Evolutionary conservation across 2,797 vertebrate genomes (phyloP).

Genomic region (Phalanger gymnotis): DNA sequence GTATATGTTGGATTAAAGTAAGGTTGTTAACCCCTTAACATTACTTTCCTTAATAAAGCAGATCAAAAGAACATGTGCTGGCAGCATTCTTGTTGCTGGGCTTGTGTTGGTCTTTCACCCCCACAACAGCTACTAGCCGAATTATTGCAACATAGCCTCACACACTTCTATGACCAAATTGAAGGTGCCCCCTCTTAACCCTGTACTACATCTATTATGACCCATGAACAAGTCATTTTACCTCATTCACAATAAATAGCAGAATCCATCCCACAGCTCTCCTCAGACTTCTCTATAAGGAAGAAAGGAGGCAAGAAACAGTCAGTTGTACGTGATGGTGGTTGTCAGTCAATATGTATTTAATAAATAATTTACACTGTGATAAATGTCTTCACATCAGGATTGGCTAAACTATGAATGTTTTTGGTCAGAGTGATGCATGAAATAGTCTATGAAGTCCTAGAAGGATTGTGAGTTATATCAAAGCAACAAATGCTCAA

Average conservation of each 20-base stretch:
- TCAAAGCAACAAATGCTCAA: neutral
- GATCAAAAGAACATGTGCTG: too few species aligned
- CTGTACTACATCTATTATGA: conserved; percentile 19
- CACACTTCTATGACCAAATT: conserved; percentile 17
- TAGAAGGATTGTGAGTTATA: neutral
- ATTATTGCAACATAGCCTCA: too few species aligned
- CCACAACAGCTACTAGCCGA: too few species aligned
- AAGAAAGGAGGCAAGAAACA: conserved; percentile 4
- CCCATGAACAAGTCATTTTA: conserved; percentile 54
- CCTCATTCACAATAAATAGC: conserved; percentile 49
- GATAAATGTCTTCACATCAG: too few species aligned
- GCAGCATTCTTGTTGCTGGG: too few species aligned
- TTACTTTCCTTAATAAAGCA: too few species aligned
- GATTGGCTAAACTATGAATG: neutral
- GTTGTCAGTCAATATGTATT: neutral
- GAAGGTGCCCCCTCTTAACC: conserved; percentile 17
- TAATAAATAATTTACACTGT: neutral
- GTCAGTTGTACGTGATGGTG: too few species aligned
- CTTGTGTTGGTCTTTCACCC: too few species aligned
- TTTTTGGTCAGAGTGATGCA: neutral
- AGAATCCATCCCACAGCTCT: conserved; percentile 30
- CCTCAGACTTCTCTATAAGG: conserved; percentile 35
- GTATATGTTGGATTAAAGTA: too few species aligned
- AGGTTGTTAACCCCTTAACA: too few species aligned
- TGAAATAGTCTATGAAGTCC: neutral